Base-by-base conservation (phyloP, 2,888 invertebrate genomes). In the Cephus pulcher region DNA sequence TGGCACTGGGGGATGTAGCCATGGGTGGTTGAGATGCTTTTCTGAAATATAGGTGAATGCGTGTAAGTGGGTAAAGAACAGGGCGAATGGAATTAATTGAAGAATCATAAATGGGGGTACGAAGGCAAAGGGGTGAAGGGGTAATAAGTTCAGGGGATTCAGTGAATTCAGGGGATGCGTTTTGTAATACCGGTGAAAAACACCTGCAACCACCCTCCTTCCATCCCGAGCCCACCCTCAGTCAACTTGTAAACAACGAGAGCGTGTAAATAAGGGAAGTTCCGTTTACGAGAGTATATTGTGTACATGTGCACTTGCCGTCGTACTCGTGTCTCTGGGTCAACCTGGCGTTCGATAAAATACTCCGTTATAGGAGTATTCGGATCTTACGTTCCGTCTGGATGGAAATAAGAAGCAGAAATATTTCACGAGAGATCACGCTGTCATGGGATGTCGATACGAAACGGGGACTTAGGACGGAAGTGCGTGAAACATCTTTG, bases 311-410 rank as follows among this genome's bases (percentile, higher is more conserved):
- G 80, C 77, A 77, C 76, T 77, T 80, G 74, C 71, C 71, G 76
- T 73, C 80, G 78, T 80, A 78, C 34, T 69, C n/a, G 69, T 79
- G 81, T 82, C 84, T 86, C 85, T 85, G 82, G 86, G 85, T 85
- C 84, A 86, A 86, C 84, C 85, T 83, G 82, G 83, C 84, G 86
- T 86, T 85, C 85, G 82, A 84, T 81, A 84, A 84, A 80, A 84
- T 86, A 56, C 56, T 56, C 9, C 23, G 0, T 2, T 56, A 23
- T 23, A 56, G 23, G 2, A 56, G 56, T 23, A 23, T 56, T 23
- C 9, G 23, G 9, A 6, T 56, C 6, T 23, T 56, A 56, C 9
- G 2, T 56, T 56, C 56, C 56, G 9, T 9, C 56, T 56, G 56
- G 56, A 56, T 56, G 56, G 9, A 56, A 56, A 23, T 56, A 23